phyloP scores from a whole-genome alignment of 2,113 vertebrate genomes.

The Danionella cerebrum region DNA sequence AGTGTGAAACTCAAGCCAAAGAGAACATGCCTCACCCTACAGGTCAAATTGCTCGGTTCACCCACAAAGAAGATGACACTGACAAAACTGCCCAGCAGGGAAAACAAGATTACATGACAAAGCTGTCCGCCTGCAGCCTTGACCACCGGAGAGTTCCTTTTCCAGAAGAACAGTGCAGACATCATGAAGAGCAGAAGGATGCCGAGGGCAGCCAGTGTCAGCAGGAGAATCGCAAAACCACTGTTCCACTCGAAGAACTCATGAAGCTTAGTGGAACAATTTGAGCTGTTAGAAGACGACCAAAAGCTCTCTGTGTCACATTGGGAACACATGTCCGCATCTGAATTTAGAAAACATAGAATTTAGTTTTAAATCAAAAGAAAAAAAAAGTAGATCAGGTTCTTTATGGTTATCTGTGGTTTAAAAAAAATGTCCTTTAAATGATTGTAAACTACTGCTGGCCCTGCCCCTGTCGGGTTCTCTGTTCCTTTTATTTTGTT shows the following conservation, averaged over 20 bases:
- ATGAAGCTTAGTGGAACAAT: conserved; percentile 63
- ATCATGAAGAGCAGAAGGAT: conserved; percentile 63
- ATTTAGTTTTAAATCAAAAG: background rate
- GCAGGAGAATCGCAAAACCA: conserved; percentile 70
- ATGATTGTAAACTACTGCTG: too few relatives aligned
- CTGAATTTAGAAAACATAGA: conserved; percentile 47
- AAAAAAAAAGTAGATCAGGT: too few relatives aligned
- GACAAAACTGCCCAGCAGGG: conserved; percentile 71
- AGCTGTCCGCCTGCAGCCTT: conserved; percentile 73
- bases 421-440: too few relatives aligned
- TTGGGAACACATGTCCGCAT: conserved; percentile 73
- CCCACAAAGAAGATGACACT: conserved; percentile 76
- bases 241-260: conserved; percentile 72
- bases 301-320: conserved; percentile 71
- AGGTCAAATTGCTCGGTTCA: conserved; percentile 62
- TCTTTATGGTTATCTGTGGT: too few relatives aligned
- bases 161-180: conserved; percentile 71
- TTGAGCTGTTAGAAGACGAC: conserved; percentile 65
- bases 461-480: too few relatives aligned
- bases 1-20: conserved; percentile 80
- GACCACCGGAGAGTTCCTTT: conserved; percentile 71
- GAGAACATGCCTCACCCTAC: conserved; percentile 72
- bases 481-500: too few relatives aligned
- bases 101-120: conserved; percentile 76
- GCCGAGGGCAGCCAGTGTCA: conserved; percentile 64